phyloP scores from a whole-genome alignment of 1,140 invertebrate genomes.

The Bombyx mandarina region DNA sequence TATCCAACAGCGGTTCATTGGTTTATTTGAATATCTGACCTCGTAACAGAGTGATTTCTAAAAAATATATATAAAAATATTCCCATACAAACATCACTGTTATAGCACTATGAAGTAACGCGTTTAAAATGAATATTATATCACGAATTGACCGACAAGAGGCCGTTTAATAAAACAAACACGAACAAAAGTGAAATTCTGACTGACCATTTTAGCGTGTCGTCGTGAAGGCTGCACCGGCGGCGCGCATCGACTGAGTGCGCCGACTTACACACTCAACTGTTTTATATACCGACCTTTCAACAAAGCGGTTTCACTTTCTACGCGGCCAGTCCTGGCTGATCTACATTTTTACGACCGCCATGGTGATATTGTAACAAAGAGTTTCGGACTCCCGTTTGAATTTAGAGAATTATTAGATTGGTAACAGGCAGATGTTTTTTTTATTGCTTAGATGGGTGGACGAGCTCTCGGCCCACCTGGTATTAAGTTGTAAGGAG shows the following conservation, averaged over 20 bases:
- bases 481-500: no score
- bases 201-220: conserved; percentile 51
- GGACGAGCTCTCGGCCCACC: no score
- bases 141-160: conserved; percentile 6
- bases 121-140: neutral
- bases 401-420: no score
- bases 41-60: no score
- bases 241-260: conserved; percentile 47
- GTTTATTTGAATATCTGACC: no score
- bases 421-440: no score
- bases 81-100: neutral
- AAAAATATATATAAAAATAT: no score
- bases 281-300: conserved; percentile 60
- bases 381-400: conserved; percentile 9
- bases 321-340: conserved; percentile 48
- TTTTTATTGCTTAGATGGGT: no score
- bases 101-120: conserved; percentile 1
- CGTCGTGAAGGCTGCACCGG: conserved; percentile 23
- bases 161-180: conserved; percentile 16
- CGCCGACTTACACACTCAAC: conserved; percentile 29
- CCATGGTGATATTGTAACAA: conserved; percentile 40
- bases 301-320: conserved; percentile 56
- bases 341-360: conserved; percentile 53
- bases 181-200: conserved; percentile 25
- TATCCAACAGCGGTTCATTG: neutral